Base-by-base conservation (phyloP, 2,113 vertebrate species). In the Recurvirostra avosetta region DNA sequence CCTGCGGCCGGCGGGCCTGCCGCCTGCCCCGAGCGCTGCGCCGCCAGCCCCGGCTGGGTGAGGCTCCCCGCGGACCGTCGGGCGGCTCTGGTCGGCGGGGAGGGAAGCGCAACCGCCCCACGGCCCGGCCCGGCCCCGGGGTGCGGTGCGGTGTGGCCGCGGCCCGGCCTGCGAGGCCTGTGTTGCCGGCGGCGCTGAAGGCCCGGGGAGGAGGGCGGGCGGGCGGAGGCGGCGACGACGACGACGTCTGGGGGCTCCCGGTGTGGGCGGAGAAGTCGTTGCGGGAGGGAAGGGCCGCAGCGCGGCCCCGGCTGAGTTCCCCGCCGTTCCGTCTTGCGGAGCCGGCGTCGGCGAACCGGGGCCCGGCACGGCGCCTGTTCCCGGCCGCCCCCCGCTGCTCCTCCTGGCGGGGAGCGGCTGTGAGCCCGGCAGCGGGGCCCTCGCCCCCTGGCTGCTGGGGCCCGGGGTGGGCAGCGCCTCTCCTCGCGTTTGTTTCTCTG, bases 1-100 rank as follows among this genome's bases (percentile, higher is more conserved):
- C 90, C 71, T 96, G 93, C 61, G 76, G 91, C n/a, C 88, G 88
- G n/a, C 84, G 91, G 27, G 61, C 78, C 47, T 88, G 43, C 74
- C 81, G 87, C 79, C 78, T 94, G 52, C 73, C 88, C 41, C 72
- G 78, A 67, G 77, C 66, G 66, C 73, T 92, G 68, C 90, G 90
- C 87, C 68, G 87, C 52, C 90, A n/a, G 88, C 72, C 87, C 12
- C 82, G 9, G 50, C 70, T 45, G 59, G 91, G 92, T 76, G 66
- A 90, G 92, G 79, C 17, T 59, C 77, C 32, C 26, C 49, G 50
- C 17, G 26, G 75, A 49, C 55, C 36, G 36, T 32, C 68, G 15
- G 53, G 52, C 71, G 49, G 68, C 75, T 62, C 18, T 26, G 22
- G 43, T 43, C 36, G 45, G 71, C 27, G 52, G n/a, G 50, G 11